Percentiles rank a stretch among this genome's conserved stretches.
phyloP scores from a whole-genome alignment of 2,888 invertebrate species.

The Zeuzera pyrina region DNA sequence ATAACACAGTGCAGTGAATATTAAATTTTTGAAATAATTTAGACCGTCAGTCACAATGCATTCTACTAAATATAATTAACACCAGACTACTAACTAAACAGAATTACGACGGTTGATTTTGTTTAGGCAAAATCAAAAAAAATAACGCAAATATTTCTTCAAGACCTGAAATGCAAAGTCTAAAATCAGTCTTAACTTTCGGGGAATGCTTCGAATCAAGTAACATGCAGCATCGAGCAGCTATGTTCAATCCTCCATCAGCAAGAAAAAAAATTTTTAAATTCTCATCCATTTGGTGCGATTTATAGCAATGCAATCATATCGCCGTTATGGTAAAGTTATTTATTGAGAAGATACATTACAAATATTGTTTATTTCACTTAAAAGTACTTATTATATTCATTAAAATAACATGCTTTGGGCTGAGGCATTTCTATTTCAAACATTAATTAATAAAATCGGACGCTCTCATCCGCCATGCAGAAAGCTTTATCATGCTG shows the following conservation, averaged over 20 bases:
- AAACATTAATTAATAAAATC: constrained; percentile 60
- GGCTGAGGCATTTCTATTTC: constrained; percentile 67
- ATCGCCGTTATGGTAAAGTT: constrained; percentile 19
- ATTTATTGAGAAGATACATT: not conserved
- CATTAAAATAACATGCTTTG: constrained; percentile 62
- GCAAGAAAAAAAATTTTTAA: constrained; percentile 30
- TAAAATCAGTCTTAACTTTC: constrained; percentile 37
- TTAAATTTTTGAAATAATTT: no score
- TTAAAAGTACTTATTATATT: constrained; percentile 37
- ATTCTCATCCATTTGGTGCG: constrained; percentile 41
- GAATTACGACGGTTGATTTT: constrained; percentile 21
- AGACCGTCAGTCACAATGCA: no score
- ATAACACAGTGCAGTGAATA: no score
- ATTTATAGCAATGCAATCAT: constrained; percentile 44
- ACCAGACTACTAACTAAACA: constrained; percentile 27
- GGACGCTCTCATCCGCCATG: constrained; percentile 67
- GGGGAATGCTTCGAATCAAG: constrained; percentile 48
- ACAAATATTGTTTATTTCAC: constrained; percentile 15
- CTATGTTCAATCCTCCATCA: constrained; percentile 39
- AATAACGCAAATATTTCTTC: constrained; percentile 19
- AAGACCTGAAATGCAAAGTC: constrained; percentile 44
- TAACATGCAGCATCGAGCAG: constrained; percentile 64
- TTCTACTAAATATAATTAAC: no score
- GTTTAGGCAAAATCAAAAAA: constrained; percentile 18
- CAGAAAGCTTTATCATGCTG: constrained; percentile 71